These are phyloP conservation scores for Actinia equina DNA, from an alignment of 64 coral and sea anemone species.

Conservation along the genomic window DNA sequence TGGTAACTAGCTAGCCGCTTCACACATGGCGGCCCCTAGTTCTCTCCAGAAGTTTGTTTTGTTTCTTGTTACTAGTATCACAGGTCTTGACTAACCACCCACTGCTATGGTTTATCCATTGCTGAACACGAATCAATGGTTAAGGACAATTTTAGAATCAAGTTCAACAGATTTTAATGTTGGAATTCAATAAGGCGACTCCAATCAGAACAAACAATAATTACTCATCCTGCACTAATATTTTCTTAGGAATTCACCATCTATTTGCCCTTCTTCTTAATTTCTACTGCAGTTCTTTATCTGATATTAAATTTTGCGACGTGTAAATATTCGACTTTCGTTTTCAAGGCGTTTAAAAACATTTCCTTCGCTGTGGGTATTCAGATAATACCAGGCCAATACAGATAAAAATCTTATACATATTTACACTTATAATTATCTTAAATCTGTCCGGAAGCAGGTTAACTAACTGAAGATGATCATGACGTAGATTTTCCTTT, in stretches of 20 bases:
- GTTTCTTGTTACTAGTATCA: background rate
- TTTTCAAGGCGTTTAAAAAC: too few species aligned
- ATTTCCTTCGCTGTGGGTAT: background rate
- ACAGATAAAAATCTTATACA: background rate
- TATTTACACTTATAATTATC: slow-evolving; percentile 6
- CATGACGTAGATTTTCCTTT: background rate
- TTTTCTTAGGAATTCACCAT: background rate
- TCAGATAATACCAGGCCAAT: background rate
- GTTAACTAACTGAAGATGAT: background rate
- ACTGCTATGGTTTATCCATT: background rate
- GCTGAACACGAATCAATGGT: background rate
- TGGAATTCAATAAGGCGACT: background rate
- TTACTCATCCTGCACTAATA: background rate
- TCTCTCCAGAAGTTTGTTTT: background rate
- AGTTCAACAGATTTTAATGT: background rate
- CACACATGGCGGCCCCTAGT: background rate
- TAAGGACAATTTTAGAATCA: background rate
- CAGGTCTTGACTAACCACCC: background rate
- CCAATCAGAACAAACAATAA: background rate
- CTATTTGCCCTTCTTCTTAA: background rate
- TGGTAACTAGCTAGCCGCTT: background rate
- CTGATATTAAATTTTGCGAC: background rate
- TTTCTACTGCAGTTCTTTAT: background rate
- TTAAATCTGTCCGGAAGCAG: slow-evolving; percentile 3
- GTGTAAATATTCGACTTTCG: too few species aligned